Conservation (phyloP, 2,797 vertebrate species). For the Loriculus beryllinus region DNA sequence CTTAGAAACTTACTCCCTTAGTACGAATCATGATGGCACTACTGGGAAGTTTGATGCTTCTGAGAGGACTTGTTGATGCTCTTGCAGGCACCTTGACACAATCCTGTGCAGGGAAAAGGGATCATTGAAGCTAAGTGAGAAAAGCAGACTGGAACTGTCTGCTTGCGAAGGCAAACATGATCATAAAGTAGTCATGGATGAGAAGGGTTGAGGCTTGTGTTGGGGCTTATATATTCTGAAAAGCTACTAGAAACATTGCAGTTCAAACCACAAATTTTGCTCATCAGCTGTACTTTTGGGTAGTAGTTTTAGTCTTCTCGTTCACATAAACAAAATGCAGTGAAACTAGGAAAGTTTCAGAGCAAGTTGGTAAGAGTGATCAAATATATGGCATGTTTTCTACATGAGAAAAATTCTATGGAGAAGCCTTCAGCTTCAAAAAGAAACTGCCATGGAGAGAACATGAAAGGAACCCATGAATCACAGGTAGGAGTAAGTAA, state of each 20-base stretch:
- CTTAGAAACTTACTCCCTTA: not conserved
- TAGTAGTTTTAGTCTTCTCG: not conserved
- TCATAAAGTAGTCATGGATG: not conserved
- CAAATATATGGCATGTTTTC: not conserved
- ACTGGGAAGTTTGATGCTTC: not conserved
- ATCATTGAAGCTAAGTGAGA: not conserved
- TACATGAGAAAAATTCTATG: not conserved
- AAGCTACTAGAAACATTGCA: not conserved
- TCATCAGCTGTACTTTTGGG: not conserved
- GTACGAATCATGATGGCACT: not conserved
- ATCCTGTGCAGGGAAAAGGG: not conserved
- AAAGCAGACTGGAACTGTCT: not conserved
- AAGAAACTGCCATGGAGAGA: not conserved
- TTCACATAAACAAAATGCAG: not conserved
- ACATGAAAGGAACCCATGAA: not conserved
- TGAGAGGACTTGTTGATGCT: not conserved
- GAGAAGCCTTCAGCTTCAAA: not conserved
- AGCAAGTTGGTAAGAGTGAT: not conserved
- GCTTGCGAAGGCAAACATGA: not conserved
- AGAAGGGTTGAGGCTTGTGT: not conserved
- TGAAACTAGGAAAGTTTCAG: not conserved
- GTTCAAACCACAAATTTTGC: not conserved
- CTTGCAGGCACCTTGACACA: not conserved
- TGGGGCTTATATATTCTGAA: not conserved
- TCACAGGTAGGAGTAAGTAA: not conserved